These are phyloP conservation scores for Rostratula benghalensis DNA, from an alignment of 2,113 vertebrate species.

Conservation along the genomic window DNA sequence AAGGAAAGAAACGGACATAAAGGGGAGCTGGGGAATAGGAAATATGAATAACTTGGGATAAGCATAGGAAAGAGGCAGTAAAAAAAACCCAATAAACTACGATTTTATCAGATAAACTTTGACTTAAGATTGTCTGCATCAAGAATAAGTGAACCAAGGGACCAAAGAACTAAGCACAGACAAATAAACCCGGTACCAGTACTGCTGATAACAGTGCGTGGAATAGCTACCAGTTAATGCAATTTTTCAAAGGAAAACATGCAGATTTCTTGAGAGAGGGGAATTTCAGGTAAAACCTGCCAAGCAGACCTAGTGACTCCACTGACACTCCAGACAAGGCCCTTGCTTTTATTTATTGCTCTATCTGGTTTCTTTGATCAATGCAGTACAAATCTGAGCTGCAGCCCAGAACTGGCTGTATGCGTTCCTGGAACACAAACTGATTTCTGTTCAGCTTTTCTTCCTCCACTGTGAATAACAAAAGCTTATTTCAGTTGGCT, in stretches of 20 bases:
- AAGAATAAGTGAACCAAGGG: neutral
- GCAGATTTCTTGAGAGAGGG: neutral
- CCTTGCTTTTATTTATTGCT: neutral
- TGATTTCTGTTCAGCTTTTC: neutral
- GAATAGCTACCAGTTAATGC: neutral
- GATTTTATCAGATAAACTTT: neutral
- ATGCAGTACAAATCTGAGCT: neutral
- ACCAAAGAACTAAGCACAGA: neutral
- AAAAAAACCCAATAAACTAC: neutral
- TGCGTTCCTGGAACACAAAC: neutral
- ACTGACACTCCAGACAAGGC: neutral
- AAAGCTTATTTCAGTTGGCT: slow-evolving; percentile 35
- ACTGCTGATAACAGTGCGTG: neutral
- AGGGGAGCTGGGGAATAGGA: neutral
- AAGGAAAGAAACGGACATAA: neutral
- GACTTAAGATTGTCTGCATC: neutral
- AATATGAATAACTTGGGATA: neutral
- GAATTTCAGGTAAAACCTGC: neutral
- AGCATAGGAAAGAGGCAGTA: neutral
- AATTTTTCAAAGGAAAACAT: neutral
- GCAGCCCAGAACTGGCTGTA: neutral
- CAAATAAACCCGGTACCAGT: neutral
- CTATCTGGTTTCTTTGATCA: neutral
- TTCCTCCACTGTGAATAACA: neutral
- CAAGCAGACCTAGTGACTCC: neutral